Evolutionary conservation across 30 jellyfish, hydroid and myxozoan species (phyloP).

Genomic region (Aurelia sp.): DNA sequence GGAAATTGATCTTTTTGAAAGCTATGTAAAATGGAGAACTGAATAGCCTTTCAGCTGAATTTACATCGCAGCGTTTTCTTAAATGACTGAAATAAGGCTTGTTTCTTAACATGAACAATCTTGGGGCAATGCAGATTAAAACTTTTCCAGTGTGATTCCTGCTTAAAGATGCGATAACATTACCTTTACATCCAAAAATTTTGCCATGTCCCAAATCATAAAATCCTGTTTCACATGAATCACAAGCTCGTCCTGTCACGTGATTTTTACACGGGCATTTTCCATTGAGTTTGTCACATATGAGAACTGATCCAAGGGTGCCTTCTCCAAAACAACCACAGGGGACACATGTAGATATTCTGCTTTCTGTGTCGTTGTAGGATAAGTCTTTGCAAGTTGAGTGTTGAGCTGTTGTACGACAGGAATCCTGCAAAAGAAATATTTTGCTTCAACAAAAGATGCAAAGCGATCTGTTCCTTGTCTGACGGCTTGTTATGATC

Average conservation of each 20-base stretch:
- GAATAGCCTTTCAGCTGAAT: no score
- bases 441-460: no score
- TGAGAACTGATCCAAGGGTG: conserved; percentile 58
- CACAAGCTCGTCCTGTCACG: conserved; percentile 82
- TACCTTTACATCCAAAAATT: conserved; percentile 87
- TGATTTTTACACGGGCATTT: conserved; percentile 83
- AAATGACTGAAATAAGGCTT: no score
- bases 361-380: conserved; percentile 72
- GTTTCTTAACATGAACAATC: no score
- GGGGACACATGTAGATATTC: conserved; percentile 71
- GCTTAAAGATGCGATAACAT: background rate
- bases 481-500: no score
- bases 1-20: no score
- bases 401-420: background rate
- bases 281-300: conserved; percentile 81
- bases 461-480: no score
- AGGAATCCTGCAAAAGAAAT: conserved; percentile 18
- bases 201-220: conserved; percentile 29
- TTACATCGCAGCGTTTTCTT: no score
- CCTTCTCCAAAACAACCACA: conserved; percentile 92
- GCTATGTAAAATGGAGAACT: no score
- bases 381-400: conserved; percentile 45
- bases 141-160: no score
- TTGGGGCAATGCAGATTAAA: no score
- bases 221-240: conserved; percentile 73